A percentile compares a stretch with the other conserved stretches of the same genome.
phyloP scores from a whole-genome alignment of 2,797 vertebrate species.

The Mormyrops attenuatus region DNA sequence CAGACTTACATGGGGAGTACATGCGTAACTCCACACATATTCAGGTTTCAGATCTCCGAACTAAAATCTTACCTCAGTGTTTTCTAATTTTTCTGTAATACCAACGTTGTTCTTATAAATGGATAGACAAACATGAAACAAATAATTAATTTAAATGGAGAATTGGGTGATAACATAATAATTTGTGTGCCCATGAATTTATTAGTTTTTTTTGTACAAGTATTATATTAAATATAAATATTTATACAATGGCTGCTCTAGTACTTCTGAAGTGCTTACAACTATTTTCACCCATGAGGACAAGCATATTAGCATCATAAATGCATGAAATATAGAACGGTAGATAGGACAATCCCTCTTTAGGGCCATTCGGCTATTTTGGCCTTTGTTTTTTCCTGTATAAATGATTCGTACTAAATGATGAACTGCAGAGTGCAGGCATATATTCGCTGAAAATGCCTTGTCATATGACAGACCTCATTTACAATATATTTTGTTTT shows the following conservation, averaged over 20 bases:
- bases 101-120: neutral
- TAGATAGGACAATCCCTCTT: neutral
- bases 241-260: neutral
- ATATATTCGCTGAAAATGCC: neutral
- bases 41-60: neutral
- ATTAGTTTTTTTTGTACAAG: neutral
- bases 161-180: neutral
- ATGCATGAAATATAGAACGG: neutral
- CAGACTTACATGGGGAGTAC: neutral
- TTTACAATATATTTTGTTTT: neutral
- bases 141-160: neutral
- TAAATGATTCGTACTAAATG: neutral
- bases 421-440: neutral
- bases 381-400: neutral
- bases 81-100: neutral
- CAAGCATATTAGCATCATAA: neutral
- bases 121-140: neutral
- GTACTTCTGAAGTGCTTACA: neutral
- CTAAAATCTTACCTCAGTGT: neutral
- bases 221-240: neutral
- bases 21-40: neutral
- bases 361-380: neutral
- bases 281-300: neutral
- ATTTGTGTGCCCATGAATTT: neutral
- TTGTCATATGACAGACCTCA: neutral